Evolutionary conservation across 2,888 invertebrate species (phyloP), one percentile per base, ranked within the genome.

Genomic region (Meiosimyza decipiens): DNA sequence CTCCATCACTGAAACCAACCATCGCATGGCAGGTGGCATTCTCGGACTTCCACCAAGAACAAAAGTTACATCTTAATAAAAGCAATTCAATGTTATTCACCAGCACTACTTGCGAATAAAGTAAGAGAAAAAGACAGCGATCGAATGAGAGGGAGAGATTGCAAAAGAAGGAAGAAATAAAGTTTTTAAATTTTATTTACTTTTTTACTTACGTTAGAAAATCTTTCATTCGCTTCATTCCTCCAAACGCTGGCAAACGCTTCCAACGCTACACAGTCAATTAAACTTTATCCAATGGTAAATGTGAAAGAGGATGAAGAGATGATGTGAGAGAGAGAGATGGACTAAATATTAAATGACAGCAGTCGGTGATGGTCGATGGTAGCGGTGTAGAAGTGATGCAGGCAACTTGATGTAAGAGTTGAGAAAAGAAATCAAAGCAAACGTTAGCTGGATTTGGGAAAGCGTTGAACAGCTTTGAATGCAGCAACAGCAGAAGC

Each of bases 111-210:
- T 9, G 40, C 9, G 40, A 9, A 40, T 40, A 40, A 40, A 40
- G 9, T 40, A 6, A 9, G 9, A 40, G 40, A 40, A 40, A 40
- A 40, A 40, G 40, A 40, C 6, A 40, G 9, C 9, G 2, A 40
- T 6, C 40, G 2, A 9, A 9, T 40, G 40, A 40, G 50, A 49
- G 50, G 3, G 18, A 28, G 49, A 22, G 18, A 16, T n/a, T 22
- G 33, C 15, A 60, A 3, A 52, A 57, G 16, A 51, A 49, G 57
- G 40, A 52, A 12, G 28, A 52, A 68, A 63, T 63, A 12, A 70
- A 63, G 63, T 52, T 49, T 28, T 49, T 63, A 70, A 54, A 52
- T 63, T 55, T 70, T 70, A 70, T 63, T 70, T 68, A 54, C 22
- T 51, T 68, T 59, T 69, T 69, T 59, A 57, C 57, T 69, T 69